Evolutionary conservation across 2,888 invertebrate genomes (phyloP).

Genomic region (Clusia tigrina): DNA sequence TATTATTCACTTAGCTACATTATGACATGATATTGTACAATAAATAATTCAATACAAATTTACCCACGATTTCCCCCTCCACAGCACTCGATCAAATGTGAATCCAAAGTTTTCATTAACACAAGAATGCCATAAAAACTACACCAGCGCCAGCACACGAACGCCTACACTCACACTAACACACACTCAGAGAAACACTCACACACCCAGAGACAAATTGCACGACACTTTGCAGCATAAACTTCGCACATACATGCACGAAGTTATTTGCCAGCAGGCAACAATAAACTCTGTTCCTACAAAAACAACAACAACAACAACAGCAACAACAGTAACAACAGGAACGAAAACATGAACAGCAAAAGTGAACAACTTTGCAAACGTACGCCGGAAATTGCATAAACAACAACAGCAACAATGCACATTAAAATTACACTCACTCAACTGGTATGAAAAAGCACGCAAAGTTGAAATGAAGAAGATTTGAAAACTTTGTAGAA

Average conservation of each 20-base stretch:
- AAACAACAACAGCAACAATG: too few species aligned
- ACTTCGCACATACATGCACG: neutral
- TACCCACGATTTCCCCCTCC: too few species aligned
- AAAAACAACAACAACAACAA: neutral
- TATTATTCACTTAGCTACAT: neutral
- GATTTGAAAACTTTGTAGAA: constrained; percentile 4
- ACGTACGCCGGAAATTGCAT: neutral
- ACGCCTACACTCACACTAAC: neutral
- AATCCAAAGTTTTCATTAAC: too few species aligned
- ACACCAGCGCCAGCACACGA: neutral
- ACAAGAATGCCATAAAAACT: neutral
- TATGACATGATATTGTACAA: neutral
- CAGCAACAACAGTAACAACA: neutral
- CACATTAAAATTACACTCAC: too few species aligned
- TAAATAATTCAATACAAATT: too few species aligned
- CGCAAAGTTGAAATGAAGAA: neutral
- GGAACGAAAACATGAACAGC: neutral
- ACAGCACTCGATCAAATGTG: too few species aligned
- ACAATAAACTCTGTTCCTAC: too few species aligned
- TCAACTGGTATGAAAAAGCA: neutral
- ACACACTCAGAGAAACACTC: too few species aligned
- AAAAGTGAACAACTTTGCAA: neutral
- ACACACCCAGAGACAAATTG: neutral
- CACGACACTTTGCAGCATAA: too few species aligned
- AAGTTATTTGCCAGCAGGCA: too few species aligned